phyloP scores from a whole-genome alignment of 2,113 vertebrate species.

The Vidua macroura region DNA sequence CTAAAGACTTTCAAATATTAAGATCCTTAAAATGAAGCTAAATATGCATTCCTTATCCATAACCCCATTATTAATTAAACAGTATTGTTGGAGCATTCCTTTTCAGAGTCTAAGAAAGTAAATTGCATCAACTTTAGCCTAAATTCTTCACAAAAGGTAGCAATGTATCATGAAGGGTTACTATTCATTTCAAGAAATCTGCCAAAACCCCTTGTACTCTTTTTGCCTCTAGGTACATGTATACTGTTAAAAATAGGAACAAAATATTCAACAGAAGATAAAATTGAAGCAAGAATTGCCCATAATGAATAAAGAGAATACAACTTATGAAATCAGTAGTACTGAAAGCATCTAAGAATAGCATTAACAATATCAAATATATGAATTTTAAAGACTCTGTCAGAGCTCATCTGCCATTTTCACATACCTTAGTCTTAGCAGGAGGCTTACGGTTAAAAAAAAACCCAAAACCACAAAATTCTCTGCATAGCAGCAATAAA shows the following conservation, averaged over 20 bases:
- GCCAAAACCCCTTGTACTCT: neutral
- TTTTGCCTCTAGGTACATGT: neutral
- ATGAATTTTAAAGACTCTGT: neutral
- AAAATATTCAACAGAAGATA: neutral
- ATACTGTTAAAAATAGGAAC: neutral
- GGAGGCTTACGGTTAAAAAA: neutral
- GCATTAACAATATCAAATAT: neutral
- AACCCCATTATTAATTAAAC: neutral
- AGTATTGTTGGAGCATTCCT: neutral
- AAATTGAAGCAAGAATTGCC: neutral
- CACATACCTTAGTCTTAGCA: neutral
- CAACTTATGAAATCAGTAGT: neutral
- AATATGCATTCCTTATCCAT: neutral
- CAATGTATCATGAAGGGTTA: neutral
- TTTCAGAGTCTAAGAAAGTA: neutral
- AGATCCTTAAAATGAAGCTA: neutral
- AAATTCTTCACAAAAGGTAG: neutral
- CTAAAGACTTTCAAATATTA: constrained; percentile 9
- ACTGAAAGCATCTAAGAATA: neutral
- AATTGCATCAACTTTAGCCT: neutral
- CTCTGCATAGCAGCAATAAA: neutral
- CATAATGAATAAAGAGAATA: neutral
- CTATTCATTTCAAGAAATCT: neutral
- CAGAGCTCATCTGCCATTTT: neutral
- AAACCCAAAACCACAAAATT: neutral